These are phyloP conservation scores for Archaeoteleia sp. DNA, from an alignment of 2,888 invertebrate species.

Conservation along the genomic window DNA sequence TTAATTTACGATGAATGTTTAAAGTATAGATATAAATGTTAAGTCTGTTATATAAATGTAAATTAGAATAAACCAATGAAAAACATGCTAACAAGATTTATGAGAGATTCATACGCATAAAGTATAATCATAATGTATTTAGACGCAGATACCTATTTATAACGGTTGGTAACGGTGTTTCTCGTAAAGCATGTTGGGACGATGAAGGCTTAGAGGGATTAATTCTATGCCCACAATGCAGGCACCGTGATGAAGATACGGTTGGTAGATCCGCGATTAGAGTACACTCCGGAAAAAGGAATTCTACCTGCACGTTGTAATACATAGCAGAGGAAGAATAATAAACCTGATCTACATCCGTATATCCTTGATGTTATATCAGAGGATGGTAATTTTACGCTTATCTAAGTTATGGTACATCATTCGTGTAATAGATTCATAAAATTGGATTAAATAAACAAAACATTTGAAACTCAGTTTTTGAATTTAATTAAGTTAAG, in stretches of 20 bases:
- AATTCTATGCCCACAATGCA: background rate
- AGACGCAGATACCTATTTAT: background rate
- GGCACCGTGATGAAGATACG: constrained; percentile 13
- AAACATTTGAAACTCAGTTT: no score
- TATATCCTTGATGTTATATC: background rate
- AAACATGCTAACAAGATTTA: no score
- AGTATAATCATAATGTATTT: no score
- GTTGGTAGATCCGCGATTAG: background rate
- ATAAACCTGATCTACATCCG: background rate
- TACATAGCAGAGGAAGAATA: background rate
- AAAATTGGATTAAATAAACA: no score
- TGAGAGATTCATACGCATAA: no score
- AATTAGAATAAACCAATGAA: no score
- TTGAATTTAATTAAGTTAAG: no score
- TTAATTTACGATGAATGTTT: no score
- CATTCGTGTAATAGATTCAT: background rate
- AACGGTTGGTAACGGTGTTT: constrained; percentile 8
- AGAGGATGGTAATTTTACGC: no score
- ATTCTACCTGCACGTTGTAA: background rate
- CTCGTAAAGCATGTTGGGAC: background rate
- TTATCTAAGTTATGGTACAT: background rate
- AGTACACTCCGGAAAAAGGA: constrained; percentile 1
- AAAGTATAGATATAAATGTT: no score
- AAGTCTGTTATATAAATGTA: no score
- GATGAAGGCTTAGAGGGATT: constrained; percentile 18